Evolutionary conservation across 2,797 vertebrate species (phyloP).

Genomic region (Sebastes nivosus): DNA sequence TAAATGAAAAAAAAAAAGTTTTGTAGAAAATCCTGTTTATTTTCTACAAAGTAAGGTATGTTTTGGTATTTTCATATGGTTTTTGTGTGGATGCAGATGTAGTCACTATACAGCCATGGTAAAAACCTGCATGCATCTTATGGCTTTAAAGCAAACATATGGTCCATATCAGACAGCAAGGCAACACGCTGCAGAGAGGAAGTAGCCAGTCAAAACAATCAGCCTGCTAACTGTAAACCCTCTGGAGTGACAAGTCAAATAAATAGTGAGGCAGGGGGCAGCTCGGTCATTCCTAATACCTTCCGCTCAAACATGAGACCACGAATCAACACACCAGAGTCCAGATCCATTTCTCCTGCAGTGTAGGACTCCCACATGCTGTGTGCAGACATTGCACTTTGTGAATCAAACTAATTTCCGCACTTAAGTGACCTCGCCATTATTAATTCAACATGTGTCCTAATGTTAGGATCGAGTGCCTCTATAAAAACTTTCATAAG

Average conservation of each 20-base stretch:
- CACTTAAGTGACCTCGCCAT: not conserved
- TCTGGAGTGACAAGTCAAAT: conserved; percentile 3
- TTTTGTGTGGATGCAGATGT: not conserved
- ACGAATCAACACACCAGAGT: not conserved
- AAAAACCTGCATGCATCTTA: not conserved
- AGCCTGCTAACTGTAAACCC: conserved; percentile 8
- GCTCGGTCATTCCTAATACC: not conserved
- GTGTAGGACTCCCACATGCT: not conserved
- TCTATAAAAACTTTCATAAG: not conserved
- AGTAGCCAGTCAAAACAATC: conserved; percentile 31
- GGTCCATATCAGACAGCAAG: conserved; percentile 28
- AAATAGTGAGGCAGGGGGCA: not conserved
- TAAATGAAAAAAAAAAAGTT: not conserved
- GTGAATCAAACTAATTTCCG: not conserved
- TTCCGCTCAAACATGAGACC: not conserved
- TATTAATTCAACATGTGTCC: not conserved
- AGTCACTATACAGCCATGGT: not conserved
- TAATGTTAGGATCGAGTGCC: not conserved
- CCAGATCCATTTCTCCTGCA: not conserved
- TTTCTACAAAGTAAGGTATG: not conserved
- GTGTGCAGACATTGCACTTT: not conserved
- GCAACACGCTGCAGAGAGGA: conserved; percentile 33
- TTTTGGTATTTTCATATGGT: not conserved
- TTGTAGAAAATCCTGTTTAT: not conserved
- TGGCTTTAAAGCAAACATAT: conserved; percentile 19